Conservation (phyloP, 2,113 vertebrate species). For the Toxotes jaculatrix region DNA sequence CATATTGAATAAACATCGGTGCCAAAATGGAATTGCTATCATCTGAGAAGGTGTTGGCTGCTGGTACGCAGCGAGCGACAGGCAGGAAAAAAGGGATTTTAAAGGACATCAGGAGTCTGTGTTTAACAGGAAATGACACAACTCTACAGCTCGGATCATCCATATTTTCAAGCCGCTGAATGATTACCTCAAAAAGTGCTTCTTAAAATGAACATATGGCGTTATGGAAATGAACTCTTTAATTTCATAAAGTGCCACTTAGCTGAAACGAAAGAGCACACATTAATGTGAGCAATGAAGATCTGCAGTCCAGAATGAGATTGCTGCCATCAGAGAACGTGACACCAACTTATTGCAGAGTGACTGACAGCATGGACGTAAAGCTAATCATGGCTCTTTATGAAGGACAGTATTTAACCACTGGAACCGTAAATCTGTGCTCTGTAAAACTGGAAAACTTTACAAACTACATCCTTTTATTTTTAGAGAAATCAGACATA, state of each 20-base stretch:
- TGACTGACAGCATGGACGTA: not conserved
- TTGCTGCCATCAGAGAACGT: not conserved
- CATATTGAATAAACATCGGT: too few species aligned
- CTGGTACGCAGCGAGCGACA: not conserved
- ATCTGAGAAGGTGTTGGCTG: not conserved
- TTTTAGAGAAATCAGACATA: too few species aligned
- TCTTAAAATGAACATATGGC: not conserved
- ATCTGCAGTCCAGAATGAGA: not conserved
- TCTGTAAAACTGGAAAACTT: not conserved
- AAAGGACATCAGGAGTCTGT: not conserved
- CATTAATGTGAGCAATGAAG: slow-evolving; percentile 16
- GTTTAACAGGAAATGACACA: not conserved
- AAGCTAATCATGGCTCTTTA: not conserved
- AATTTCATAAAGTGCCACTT: slow-evolving; percentile 30
- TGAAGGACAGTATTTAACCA: not conserved
- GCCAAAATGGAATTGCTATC: too few species aligned
- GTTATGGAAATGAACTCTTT: slow-evolving; percentile 23
- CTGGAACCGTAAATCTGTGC: not conserved
- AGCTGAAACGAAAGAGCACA: slow-evolving; percentile 1
- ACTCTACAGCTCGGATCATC: not conserved
- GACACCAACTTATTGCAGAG: not conserved
- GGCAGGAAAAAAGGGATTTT: not conserved
- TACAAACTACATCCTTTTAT: too few species aligned
- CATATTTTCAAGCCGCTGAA: not conserved
- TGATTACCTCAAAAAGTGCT: not conserved